Conservation (phyloP, 2,113 vertebrate genomes). For the Anhinga anhinga region DNA sequence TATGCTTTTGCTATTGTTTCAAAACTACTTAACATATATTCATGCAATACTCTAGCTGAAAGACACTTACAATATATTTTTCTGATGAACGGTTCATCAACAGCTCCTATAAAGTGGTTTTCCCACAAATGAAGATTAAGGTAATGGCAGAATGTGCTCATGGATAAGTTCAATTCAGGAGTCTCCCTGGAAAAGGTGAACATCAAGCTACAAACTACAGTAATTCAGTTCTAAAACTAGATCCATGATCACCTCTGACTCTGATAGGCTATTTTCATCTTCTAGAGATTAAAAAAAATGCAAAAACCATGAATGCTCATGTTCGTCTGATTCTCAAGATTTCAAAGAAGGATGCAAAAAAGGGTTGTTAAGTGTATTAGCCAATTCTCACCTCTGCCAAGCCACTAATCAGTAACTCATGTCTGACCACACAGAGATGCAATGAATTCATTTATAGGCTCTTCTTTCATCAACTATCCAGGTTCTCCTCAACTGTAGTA, state of each 20-base stretch:
- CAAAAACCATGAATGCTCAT: not conserved
- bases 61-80: constrained; percentile 64
- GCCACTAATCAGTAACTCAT: constrained; percentile 29
- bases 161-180: constrained; percentile 58
- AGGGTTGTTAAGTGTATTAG: not conserved
- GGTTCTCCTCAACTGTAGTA: constrained; percentile 3
- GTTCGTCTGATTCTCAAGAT: not conserved
- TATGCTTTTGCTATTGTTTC: not conserved
- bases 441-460: constrained; percentile 26
- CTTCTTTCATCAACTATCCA: constrained; percentile 25
- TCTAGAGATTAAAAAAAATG: not conserved
- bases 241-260: not conserved
- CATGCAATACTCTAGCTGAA: constrained; percentile 67
- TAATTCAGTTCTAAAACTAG: constrained; percentile 16
- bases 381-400: constrained; percentile 47
- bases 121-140: constrained; percentile 56
- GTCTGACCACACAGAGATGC: not conserved
- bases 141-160: constrained; percentile 64
- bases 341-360: not conserved
- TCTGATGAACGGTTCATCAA: constrained; percentile 65
- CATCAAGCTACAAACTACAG: constrained; percentile 66
- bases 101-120: constrained; percentile 65
- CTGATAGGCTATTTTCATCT: not conserved
- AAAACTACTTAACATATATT: constrained; percentile 20
- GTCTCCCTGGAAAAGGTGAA: constrained; percentile 71